Evolutionary conservation across 2,113 vertebrate genomes (phyloP).

Genomic region (Hiodon tergisus): DNA sequence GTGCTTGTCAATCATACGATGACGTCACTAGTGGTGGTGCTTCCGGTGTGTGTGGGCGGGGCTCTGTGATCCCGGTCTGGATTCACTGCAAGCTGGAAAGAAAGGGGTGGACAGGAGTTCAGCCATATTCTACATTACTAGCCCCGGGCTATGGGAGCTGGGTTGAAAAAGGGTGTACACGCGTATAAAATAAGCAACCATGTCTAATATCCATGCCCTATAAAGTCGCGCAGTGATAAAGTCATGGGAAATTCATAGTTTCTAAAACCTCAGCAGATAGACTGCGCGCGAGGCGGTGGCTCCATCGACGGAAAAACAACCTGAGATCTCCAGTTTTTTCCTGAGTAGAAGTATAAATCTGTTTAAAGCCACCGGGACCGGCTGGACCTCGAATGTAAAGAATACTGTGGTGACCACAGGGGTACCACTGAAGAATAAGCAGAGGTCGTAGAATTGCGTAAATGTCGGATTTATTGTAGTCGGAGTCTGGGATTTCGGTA

Average conservation of each 20-base stretch:
- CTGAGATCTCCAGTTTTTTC: constrained; percentile 39
- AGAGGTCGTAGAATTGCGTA: constrained; percentile 23
- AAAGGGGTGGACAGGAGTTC: constrained; percentile 39
- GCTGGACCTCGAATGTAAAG: constrained; percentile 37
- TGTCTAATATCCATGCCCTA: constrained; percentile 3
- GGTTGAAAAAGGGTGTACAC: constrained; percentile 15
- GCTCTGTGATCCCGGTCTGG: constrained; percentile 43
- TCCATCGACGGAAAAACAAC: constrained; percentile 43
- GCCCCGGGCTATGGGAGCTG: constrained; percentile 28
- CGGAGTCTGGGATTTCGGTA: constrained; percentile 40
- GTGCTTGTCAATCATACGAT: constrained; percentile 52
- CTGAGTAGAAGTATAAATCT: constrained; percentile 51
- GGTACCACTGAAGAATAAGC: constrained; percentile 15
- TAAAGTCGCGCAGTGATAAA: not conserved
- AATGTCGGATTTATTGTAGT: constrained; percentile 55
- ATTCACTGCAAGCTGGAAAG: constrained; percentile 35
- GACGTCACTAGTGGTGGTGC: constrained; percentile 53
- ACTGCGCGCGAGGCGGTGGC: constrained; percentile 42
- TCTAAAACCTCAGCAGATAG: constrained; percentile 36
- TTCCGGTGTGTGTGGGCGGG: constrained; percentile 61
- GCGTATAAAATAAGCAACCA: constrained; percentile 18
- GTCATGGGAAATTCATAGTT: constrained; percentile 1
- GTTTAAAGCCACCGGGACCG: constrained; percentile 53
- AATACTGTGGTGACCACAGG: constrained; percentile 24
- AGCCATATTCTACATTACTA: constrained; percentile 43